Evolutionary conservation across 1,140 invertebrate genomes (phyloP), one percentile per base, ranked within the genome.

Genomic region (Oppia nitens): DNA sequence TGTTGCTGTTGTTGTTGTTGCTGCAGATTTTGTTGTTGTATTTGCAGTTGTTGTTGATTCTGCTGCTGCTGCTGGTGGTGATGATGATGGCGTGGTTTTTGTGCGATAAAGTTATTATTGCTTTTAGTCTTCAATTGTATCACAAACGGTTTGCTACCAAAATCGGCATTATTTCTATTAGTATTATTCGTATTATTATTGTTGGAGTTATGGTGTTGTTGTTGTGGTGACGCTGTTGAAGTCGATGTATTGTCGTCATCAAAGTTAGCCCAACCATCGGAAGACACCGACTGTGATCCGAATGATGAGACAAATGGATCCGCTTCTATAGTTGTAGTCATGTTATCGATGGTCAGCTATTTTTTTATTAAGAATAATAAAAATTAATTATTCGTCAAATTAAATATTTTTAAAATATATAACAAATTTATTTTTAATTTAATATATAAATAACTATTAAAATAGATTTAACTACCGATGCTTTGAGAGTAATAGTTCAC

Each of bases 251-350:
- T 11, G 25, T 55, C 53, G 17, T 55, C 53, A 55, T 57, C 56
- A 27, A 57, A 57, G 32, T 57, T 48, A 21, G 56, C 56, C 56
- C 56, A 55, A 20, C 47, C 53, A 47, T 45, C 29, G 14, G 53
- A 55, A 23, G 53, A 55, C 2, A 32, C 6, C 47, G 24, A 26
- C 26, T 12, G 11, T 26, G 20, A 40, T 9, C 32, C 32, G 32
- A 40, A 40, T 40, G 32, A 40, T 40, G 32, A 40, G 17, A 17
- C 32, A 17, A 40, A 40, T 17, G 32, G 32, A 40, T 40, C 32
- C 6, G 32, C 32, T 6, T 40, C 32, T 40, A 6, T 17, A 40
- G 32, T 40, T 40, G 17, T 40, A 9, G 32, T 6, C 32, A 40
- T 40, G 6, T 40, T 6, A n/a, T n/a, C n/a, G n/a, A n/a, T n/a